phyloP scores from a whole-genome alignment of 2,888 invertebrate species.

The Unio pictorum region DNA sequence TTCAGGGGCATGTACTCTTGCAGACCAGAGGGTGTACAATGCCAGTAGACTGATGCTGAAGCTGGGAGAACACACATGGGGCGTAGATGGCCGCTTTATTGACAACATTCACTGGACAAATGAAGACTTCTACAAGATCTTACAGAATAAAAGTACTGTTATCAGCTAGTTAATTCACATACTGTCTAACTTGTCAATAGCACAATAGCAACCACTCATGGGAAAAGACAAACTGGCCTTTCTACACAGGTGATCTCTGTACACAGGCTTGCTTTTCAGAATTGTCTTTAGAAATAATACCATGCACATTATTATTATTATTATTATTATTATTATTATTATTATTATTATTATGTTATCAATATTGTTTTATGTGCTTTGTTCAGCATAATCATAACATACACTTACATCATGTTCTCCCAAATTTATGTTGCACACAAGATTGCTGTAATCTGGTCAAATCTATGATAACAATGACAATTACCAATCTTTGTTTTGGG shows the following conservation, averaged over 20 bases:
- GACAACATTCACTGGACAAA: constrained; percentile 64
- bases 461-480: no score
- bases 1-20: constrained; percentile 39
- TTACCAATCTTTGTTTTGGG: no score
- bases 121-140: constrained; percentile 44
- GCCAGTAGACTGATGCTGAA: constrained; percentile 61
- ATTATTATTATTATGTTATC: no score
- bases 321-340: no score
- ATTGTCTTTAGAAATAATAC: no score
- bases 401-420: no score
- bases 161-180: neutral
- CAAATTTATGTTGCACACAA: no score
- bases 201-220: neutral
- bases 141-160: constrained; percentile 21
- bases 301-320: no score
- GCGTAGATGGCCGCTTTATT: constrained; percentile 47
- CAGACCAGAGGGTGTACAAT: constrained; percentile 46
- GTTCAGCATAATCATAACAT: no score
- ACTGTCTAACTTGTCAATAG: neutral
- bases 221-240: neutral
- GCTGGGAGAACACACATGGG: constrained; percentile 66
- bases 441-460: no score
- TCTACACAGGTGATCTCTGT: neutral
- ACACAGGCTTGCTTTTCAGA: neutral
- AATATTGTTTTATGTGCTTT: no score